phyloP scores from a whole-genome alignment of 2,113 vertebrate genomes.

The Amphiprion percula region DNA sequence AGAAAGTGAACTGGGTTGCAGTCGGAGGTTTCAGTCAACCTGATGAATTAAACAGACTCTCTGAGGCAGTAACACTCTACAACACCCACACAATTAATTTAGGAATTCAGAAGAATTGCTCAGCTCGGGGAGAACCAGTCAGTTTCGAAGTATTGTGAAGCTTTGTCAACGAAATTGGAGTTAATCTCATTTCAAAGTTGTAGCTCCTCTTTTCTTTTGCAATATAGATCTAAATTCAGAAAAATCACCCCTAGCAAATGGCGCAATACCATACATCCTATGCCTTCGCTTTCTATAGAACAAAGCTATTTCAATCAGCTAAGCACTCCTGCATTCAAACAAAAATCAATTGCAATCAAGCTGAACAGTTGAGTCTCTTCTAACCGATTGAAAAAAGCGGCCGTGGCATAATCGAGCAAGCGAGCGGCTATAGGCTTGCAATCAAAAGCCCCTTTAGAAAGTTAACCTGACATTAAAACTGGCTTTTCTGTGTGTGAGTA shows the following conservation, averaged over 20 bases:
- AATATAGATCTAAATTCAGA: conserved; percentile 20
- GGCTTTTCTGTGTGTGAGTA: conserved; percentile 42
- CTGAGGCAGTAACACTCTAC: conserved; percentile 51
- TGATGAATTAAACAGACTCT: conserved; percentile 76
- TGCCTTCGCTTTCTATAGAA: not conserved
- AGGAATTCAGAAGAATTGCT: conserved; percentile 26
- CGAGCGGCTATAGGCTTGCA: not conserved
- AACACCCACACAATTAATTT: conserved; percentile 63
- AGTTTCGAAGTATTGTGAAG: conserved; percentile 30
- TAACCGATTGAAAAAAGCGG: conserved; percentile 39
- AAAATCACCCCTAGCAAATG: not conserved
- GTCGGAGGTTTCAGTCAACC: conserved; percentile 64
- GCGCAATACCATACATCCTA: conserved; percentile 8
- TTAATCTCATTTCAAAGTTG: conserved; percentile 45
- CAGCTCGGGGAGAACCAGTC: conserved; percentile 22
- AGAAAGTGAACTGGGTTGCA: conserved; percentile 68
- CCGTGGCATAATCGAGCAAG: conserved; percentile 18
- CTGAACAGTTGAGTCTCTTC: conserved; percentile 40
- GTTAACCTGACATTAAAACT: conserved; percentile 58
- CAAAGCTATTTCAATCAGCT: conserved; percentile 52
- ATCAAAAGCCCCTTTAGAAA: conserved; percentile 64
- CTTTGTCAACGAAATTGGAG: conserved; percentile 18
- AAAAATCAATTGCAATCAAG: conserved; percentile 60
- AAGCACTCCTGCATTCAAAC: conserved; percentile 27
- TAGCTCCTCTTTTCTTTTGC: conserved; percentile 4